Evolutionary conservation across 2,113 vertebrate species (phyloP).

Genomic region (Apteryx mantelli): DNA sequence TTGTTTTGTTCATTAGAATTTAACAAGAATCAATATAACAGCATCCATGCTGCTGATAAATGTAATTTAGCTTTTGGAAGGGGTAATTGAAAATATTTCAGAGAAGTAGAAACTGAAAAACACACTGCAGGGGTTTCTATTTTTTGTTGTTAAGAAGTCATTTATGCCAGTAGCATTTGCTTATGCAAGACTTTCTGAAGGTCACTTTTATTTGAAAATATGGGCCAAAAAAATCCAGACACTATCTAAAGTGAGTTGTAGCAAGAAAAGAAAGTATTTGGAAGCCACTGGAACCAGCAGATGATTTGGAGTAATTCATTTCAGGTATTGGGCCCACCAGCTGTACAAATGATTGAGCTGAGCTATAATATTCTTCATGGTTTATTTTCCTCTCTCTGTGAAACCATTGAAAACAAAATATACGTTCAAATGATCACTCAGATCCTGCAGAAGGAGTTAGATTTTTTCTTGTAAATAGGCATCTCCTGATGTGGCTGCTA

Average conservation of each 20-base stretch:
- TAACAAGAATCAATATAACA: background rate
- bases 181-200: background rate
- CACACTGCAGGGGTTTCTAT: background rate
- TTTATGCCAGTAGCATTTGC: background rate
- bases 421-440: background rate
- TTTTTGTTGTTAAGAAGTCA: background rate
- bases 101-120: background rate
- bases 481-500: slow-evolving; percentile 44
- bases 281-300: background rate
- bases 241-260: background rate
- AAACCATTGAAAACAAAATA: slow-evolving; percentile 34
- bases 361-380: background rate
- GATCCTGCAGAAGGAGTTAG: background rate
- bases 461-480: slow-evolving; percentile 2
- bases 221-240: background rate
- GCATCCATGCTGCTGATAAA: background rate
- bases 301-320: background rate
- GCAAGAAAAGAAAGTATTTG: background rate
- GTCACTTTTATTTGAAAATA: background rate
- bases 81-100: background rate
- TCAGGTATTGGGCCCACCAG: background rate
- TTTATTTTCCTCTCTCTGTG: slow-evolving; percentile 34
- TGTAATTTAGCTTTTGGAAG: background rate
- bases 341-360: slow-evolving; percentile 45
- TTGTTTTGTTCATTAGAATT: background rate